Evolutionary conservation across 2,888 invertebrate genomes (phyloP).

Genomic region (Diabrotica balteata): DNA sequence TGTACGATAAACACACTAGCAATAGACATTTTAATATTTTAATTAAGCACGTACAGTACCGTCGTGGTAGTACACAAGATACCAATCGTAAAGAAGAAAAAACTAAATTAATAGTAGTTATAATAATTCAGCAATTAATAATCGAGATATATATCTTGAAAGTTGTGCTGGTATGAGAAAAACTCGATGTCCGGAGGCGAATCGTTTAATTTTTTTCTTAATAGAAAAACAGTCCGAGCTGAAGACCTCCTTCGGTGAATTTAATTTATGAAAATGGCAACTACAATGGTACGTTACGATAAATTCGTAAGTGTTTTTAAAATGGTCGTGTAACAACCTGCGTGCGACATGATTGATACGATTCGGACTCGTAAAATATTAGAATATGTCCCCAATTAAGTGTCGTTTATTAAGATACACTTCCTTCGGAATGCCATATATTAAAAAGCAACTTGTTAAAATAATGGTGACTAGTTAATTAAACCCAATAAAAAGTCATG

Average conservation of each 20-base stretch:
- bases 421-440: neutral
- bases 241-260: constrained; percentile 29
- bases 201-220: constrained; percentile 21
- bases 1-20: constrained; percentile 34
- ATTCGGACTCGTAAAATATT: neutral
- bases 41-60: constrained; percentile 42
- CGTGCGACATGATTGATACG: constrained; percentile 21
- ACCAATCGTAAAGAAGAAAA: constrained; percentile 35
- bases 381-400: neutral
- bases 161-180: constrained; percentile 39
- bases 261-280: constrained; percentile 29
- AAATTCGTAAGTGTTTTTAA: constrained; percentile 23
- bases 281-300: constrained; percentile 19
- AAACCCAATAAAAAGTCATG: too few species aligned
- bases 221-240: constrained; percentile 22
- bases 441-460: too few species aligned
- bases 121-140: constrained; percentile 48
- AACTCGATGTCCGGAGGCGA: constrained; percentile 30
- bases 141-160: constrained; percentile 44
- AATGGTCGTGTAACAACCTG: constrained; percentile 7
- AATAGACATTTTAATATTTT: constrained; percentile 44
- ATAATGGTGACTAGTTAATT: too few species aligned
- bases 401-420: neutral
- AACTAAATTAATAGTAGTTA: constrained; percentile 45
- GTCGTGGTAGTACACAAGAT: constrained; percentile 33